Evolutionary conservation across 2,888 invertebrate genomes (phyloP).

Genomic region (Gastrophysa polygoni): DNA sequence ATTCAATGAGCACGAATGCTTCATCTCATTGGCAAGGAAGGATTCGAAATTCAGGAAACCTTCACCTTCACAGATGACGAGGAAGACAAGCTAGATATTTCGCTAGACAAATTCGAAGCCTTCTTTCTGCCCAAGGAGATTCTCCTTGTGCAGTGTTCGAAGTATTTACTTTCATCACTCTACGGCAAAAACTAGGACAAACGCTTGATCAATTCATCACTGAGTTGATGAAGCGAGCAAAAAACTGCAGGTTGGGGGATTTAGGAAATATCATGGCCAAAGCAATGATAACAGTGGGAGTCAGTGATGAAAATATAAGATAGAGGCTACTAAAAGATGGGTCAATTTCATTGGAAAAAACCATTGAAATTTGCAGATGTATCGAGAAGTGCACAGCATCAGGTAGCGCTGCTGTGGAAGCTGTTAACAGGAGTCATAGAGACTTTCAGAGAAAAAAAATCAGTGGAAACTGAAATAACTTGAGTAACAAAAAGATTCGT

Average conservation of each 20-base stretch:
- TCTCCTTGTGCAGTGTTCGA: constrained; percentile 5
- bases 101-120: constrained; percentile 36
- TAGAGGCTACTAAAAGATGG: too few relatives aligned
- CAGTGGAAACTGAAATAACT: too few relatives aligned
- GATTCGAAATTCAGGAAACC: constrained; percentile 36
- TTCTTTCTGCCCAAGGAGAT: constrained; percentile 39
- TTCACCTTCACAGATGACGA: constrained; percentile 33
- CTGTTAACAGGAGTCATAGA: too few relatives aligned
- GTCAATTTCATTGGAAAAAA: too few relatives aligned
- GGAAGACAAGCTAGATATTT: constrained; percentile 24
- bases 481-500: too few relatives aligned
- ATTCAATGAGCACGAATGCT: constrained; percentile 38
- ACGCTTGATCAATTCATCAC: not conserved
- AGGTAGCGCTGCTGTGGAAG: too few relatives aligned
- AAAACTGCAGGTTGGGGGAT: not conserved
- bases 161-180: not conserved
- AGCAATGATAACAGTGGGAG: constrained; percentile 2
- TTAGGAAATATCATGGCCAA: not conserved
- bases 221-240: not conserved
- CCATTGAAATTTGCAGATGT: too few relatives aligned
- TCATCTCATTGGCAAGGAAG: constrained; percentile 40
- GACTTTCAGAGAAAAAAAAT: too few relatives aligned
- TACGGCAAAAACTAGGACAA: constrained; percentile 22
- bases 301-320: too few relatives aligned
- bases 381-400: too few relatives aligned